Conservation (phyloP, 2,113 vertebrate species). For the Puma concolor region DNA sequence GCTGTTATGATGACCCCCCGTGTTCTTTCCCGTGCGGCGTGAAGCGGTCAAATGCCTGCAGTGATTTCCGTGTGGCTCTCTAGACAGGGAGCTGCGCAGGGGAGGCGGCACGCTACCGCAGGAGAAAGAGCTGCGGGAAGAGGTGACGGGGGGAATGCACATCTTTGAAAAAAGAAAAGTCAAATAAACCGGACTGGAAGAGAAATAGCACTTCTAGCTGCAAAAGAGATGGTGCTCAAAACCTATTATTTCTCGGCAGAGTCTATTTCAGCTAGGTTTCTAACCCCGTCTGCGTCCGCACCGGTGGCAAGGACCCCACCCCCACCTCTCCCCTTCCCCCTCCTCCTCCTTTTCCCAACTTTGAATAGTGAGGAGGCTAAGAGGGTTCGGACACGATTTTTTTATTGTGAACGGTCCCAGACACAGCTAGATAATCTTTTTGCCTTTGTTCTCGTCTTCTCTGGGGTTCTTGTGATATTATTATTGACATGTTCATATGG, state of each 20-base stretch:
- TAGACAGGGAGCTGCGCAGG: conserved; percentile 38
- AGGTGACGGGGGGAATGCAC: conserved; percentile 64
- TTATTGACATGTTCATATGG: conserved; percentile 86
- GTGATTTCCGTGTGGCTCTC: conserved; percentile 76
- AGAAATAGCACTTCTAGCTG: conserved; percentile 79
- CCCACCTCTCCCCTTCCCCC: not conserved
- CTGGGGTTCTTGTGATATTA: conserved; percentile 77
- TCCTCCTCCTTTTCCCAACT: conserved; percentile 62
- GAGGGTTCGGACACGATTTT: conserved; percentile 23
- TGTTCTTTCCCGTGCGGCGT: conserved; percentile 69
- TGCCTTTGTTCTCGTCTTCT: conserved; percentile 80
- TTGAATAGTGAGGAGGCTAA: conserved; percentile 63
- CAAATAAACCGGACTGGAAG: conserved; percentile 73
- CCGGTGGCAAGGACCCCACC: not conserved
- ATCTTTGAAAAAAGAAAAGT: conserved; percentile 68
- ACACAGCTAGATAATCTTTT: conserved; percentile 80
- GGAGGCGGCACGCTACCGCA: conserved; percentile 47
- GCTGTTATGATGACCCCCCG: conserved; percentile 75
- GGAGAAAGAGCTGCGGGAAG: conserved; percentile 71
- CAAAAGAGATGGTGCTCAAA: conserved; percentile 72
- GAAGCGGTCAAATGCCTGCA: conserved; percentile 80
- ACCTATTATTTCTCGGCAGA: conserved; percentile 78
- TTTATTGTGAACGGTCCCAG: conserved; percentile 67
- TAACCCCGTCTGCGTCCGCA: not conserved
- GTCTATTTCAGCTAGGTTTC: conserved; percentile 71